Evolutionary conservation across 2,797 vertebrate genomes (phyloP).

Genomic region (Phrynocephalus guinanensis): DNA sequence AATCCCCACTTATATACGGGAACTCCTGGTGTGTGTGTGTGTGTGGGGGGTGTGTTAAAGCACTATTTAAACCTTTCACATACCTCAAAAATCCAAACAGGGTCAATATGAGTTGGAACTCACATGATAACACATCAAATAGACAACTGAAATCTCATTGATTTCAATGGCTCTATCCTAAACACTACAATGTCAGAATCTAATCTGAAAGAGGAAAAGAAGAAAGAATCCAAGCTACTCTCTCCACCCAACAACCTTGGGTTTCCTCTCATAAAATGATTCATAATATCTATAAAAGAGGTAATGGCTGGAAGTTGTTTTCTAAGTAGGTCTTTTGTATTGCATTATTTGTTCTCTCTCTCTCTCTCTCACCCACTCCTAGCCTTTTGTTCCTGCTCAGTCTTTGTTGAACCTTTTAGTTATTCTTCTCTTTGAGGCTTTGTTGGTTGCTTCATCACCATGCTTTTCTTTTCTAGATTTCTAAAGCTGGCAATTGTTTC

Average conservation of each 20-base stretch:
- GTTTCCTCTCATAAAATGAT: constrained; percentile 2
- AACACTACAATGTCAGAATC: too few relatives aligned
- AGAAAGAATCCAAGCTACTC: background rate
- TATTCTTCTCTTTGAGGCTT: constrained; percentile 29
- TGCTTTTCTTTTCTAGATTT: constrained; percentile 2
- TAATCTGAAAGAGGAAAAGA: too few relatives aligned
- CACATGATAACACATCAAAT: too few relatives aligned
- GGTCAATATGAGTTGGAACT: too few relatives aligned
- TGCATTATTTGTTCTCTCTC: background rate
- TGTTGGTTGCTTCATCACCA: constrained; percentile 27
- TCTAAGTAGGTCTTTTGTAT: constrained; percentile 9
- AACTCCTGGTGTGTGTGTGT: too few relatives aligned
- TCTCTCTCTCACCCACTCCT: background rate
- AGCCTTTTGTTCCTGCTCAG: constrained; percentile 5
- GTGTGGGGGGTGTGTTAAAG: too few relatives aligned
- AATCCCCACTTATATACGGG: too few relatives aligned
- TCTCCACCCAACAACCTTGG: background rate
- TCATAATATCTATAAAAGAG: background rate
- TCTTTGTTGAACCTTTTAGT: constrained; percentile 27
- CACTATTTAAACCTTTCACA: too few relatives aligned
- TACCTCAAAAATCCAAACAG: too few relatives aligned
- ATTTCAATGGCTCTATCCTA: too few relatives aligned
- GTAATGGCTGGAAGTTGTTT: constrained; percentile 7
- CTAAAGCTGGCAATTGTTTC: constrained; percentile 14
- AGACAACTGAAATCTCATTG: too few relatives aligned